Evolutionary conservation across 2,797 vertebrate species (phyloP).

Genomic region (Paguma larvata): DNA sequence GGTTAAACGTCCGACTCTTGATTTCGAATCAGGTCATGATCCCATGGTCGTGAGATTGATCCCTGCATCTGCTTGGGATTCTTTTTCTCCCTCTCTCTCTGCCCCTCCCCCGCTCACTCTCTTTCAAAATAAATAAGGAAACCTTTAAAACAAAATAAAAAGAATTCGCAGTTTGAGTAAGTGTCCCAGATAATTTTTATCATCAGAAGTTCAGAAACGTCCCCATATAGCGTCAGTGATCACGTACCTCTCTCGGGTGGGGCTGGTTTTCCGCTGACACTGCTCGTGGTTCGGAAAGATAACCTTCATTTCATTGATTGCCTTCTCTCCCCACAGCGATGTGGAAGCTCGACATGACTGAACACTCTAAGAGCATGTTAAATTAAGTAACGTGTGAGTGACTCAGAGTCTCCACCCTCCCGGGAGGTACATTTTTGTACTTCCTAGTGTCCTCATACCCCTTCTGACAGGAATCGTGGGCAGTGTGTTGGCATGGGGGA

Average conservation of each 20-base stretch:
- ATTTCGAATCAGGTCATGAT: too few species aligned
- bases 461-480: not conserved
- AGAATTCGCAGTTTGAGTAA: not conserved
- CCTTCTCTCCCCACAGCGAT: not conserved
- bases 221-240: not conserved
- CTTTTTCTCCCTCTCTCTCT: too few species aligned
- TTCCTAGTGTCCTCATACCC: not conserved
- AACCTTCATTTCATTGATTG: not conserved
- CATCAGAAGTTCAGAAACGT: not conserved
- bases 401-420: not conserved
- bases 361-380: not conserved
- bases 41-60: too few species aligned
- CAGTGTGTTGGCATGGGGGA: not conserved
- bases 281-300: not conserved
- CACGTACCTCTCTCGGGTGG: fast-evolving
- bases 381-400: not conserved
- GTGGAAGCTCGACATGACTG: not conserved
- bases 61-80: too few species aligned
- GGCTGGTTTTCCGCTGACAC: not conserved
- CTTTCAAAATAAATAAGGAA: too few species aligned
- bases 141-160: not conserved
- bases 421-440: not conserved
- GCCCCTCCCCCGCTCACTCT: too few species aligned
- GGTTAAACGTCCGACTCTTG: too few species aligned
- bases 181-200: not conserved